A percentile compares a stretch with the other conserved stretches of the same genome.
phyloP scores from a whole-genome alignment of 2,113 vertebrate genomes.

The Lagopus muta region DNA sequence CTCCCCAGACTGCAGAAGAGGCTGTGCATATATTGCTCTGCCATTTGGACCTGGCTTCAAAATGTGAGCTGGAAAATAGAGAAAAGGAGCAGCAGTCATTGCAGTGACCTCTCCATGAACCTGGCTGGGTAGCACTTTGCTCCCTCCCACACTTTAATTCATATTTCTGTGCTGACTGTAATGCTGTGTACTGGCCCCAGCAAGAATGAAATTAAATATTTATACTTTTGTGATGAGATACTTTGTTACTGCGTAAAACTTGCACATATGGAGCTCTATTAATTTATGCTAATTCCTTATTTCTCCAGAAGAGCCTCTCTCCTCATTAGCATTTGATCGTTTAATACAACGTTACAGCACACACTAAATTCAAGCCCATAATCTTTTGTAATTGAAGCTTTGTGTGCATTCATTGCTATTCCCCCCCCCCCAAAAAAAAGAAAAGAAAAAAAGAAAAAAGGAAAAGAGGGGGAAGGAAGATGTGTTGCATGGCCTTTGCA shows the following conservation, averaged over 20 bases:
- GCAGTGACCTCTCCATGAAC: background rate
- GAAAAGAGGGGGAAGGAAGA: background rate
- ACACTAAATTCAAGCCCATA: slow-evolving; percentile 47
- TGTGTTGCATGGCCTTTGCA: rapidly evolving
- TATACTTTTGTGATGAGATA: slow-evolving; percentile 71
- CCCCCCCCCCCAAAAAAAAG: background rate
- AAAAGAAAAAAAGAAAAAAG: too few relatives aligned
- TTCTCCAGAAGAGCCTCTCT: slow-evolving; percentile 52
- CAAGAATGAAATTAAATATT: slow-evolving; percentile 73
- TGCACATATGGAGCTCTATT: slow-evolving; percentile 67
- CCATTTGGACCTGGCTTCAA: slow-evolving; percentile 9
- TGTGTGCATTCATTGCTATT: background rate
- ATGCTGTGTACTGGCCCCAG: slow-evolving; percentile 45
- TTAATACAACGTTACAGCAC: slow-evolving; percentile 59
- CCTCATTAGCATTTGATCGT: slow-evolving; percentile 66
- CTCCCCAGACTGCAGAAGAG: background rate
- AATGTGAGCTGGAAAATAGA: background rate
- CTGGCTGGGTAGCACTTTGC: background rate
- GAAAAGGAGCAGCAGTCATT: slow-evolving; percentile 1
- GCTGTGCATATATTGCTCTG: background rate
- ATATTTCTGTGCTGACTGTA: slow-evolving; percentile 41
- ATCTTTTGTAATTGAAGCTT: slow-evolving; percentile 65
- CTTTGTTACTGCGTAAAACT: slow-evolving; percentile 65
- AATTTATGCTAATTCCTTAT: slow-evolving; percentile 73
- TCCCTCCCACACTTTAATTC: slow-evolving; percentile 35